Base-by-base conservation (phyloP, 2,797 vertebrate species). In the Gorsachius magnificus region DNA sequence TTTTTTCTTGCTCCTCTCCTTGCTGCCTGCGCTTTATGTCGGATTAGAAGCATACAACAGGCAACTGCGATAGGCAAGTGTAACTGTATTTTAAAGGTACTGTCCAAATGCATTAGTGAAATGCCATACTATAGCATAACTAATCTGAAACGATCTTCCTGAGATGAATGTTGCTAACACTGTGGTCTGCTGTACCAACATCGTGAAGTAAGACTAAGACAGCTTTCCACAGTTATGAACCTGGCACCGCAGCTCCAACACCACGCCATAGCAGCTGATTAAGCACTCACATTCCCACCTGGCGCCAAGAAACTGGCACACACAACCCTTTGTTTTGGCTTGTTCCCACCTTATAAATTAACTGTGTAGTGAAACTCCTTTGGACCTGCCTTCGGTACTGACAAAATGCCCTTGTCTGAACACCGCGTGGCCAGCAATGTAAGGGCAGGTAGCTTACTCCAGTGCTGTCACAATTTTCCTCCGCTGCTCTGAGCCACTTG, bases 81-180 rank as follows among this genome's bases (percentile, higher is more conserved):
- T 50, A 85, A 69, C 65, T 61, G 29, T 60, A 74, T 85, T 96
- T 57, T 91, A 83, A 89, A 95, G 53, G 83, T 25, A 51, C 90
- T 97, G 95, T 97, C 97, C 96, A 92, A 96, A 97, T 57, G 50
- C 60, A 85, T 97, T 97, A 97, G 43, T 54, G 78, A 95, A 96
- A 95, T 93, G 93, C 76, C 87, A 66, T 48, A 31, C 95, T 80
- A 92, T 8, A 93, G 75, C 86, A 95, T 77, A 95, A 65, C 82
- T 94, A 96, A 98, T 87, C 85, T 75, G 94, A 95, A 96, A 92
- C 36, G 90, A 97, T 97, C 90, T 82, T 90, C 80, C 78, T 89
- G 86, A 96, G 86, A 68, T 8, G 71, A 93, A 92, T 94, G 94
- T 85, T 95, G 81, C 15, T 91, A 93, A 83, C 71, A 80, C 79